Evolutionary conservation across 2,113 vertebrate genomes (phyloP).

Genomic region (Phocoena sinus): DNA sequence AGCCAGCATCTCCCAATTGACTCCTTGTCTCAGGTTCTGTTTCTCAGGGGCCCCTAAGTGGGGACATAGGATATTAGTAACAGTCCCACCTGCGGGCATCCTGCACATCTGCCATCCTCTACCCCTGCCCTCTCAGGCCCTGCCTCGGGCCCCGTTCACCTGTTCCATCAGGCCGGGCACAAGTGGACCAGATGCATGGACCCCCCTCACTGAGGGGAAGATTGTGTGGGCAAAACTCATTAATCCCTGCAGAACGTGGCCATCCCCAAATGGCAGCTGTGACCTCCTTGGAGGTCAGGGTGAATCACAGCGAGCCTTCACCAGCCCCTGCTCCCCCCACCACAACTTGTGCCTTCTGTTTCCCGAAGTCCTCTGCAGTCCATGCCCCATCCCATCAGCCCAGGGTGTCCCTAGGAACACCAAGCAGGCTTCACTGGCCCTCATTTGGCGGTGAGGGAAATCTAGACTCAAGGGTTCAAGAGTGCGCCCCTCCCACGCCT

Average conservation of each 20-base stretch:
- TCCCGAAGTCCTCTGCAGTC: not conserved
- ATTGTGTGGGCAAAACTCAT: accelerated
- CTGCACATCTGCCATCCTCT: not conserved
- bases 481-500: accelerated
- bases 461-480: not conserved
- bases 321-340: accelerated
- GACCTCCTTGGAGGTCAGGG: not conserved
- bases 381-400: not conserved
- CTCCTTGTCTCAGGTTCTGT: not conserved
- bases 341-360: accelerated
- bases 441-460: not conserved
- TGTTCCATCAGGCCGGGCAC: not conserved
- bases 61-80: accelerated
- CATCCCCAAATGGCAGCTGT: not conserved
- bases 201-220: accelerated
- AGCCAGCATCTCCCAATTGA: not conserved
- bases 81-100: not conserved
- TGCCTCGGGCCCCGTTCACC: accelerated
- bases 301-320: not conserved
- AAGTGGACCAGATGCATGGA: accelerated
- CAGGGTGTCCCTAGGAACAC: not conserved
- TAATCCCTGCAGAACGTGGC: not conserved
- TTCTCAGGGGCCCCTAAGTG: not conserved
- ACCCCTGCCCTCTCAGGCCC: not conserved
- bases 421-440: not conserved